These are phyloP conservation scores for Pedionomus torquatus DNA, from an alignment of 2,113 vertebrate genomes.

Conservation along the genomic window DNA sequence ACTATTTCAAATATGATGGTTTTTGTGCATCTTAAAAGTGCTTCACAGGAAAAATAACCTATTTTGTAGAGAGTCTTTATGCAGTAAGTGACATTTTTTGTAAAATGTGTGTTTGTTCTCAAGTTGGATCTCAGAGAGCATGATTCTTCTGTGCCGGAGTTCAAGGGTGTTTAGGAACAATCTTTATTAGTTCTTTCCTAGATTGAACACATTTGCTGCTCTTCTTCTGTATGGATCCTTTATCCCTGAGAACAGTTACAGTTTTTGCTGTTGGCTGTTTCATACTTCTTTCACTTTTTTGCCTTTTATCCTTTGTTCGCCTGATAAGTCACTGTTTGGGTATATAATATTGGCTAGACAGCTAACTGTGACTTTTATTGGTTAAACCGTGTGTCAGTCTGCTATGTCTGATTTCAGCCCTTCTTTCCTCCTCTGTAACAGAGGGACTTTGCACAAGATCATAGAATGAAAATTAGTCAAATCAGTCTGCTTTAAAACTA, in stretches of 20 bases:
- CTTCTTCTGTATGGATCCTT: not conserved
- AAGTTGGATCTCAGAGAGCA: not conserved
- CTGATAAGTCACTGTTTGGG: not conserved
- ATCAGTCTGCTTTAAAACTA: not conserved
- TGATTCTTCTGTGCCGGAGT: not conserved
- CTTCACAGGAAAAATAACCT: not conserved
- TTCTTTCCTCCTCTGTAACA: not conserved
- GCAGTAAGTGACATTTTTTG: not conserved
- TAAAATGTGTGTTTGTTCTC: not conserved
- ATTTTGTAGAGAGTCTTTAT: not conserved
- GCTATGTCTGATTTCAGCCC: not conserved
- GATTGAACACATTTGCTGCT: not conserved
- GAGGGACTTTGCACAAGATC: not conserved
- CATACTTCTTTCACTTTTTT: not conserved
- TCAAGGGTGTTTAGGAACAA: not conserved
- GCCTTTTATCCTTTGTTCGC: not conserved
- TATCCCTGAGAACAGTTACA: not conserved
- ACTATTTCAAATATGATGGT: not conserved
- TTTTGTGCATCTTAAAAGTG: not conserved
- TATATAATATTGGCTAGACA: not conserved
- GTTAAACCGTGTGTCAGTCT: not conserved
- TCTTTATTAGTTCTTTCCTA: not conserved
- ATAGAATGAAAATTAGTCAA: not conserved
- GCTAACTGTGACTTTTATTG: not conserved
- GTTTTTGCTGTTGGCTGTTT: too few relatives aligned